Conservation (phyloP, 2,888 invertebrate species). For the Agonum fuliginosum region DNA sequence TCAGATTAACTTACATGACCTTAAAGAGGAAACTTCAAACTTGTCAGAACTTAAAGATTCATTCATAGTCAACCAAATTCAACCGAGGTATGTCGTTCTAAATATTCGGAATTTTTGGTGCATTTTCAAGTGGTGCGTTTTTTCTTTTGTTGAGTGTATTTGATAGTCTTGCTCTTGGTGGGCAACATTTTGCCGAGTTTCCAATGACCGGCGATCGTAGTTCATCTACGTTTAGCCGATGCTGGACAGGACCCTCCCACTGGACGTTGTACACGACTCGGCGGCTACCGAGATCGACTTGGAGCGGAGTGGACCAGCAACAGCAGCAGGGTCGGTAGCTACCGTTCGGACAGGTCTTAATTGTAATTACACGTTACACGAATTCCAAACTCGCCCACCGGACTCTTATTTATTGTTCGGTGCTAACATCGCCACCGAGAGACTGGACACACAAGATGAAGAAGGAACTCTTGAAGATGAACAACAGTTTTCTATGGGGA, state of each 20-base stretch:
- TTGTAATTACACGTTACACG: constrained; percentile 69
- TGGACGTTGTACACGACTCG: not conserved
- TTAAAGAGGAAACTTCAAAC: too few species aligned
- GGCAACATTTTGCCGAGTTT: constrained; percentile 4
- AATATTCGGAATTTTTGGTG: too few species aligned
- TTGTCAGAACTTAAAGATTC: too few species aligned
- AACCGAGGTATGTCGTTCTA: too few species aligned
- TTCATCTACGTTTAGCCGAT: constrained; percentile 9
- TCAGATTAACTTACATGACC: too few species aligned
- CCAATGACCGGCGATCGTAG: constrained; percentile 5
- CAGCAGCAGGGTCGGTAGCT: constrained; percentile 64
- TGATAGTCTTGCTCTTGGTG: too few species aligned
- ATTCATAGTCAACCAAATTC: too few species aligned
- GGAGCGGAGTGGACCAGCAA: constrained; percentile 21
- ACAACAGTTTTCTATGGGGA: not conserved
- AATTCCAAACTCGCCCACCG: constrained; percentile 68
- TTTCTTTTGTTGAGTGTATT: too few species aligned
- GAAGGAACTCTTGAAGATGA: not conserved
- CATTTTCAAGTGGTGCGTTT: too few species aligned
- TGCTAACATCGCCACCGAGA: constrained; percentile 36
- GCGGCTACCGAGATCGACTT: not conserved
- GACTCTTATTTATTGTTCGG: constrained; percentile 67
- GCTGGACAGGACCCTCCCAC: constrained; percentile 36
- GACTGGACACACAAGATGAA: constrained; percentile 1
- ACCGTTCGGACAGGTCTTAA: constrained; percentile 68